phyloP scores from a whole-genome alignment of 1,140 invertebrate species.

The Monochamus saltuarius region DNA sequence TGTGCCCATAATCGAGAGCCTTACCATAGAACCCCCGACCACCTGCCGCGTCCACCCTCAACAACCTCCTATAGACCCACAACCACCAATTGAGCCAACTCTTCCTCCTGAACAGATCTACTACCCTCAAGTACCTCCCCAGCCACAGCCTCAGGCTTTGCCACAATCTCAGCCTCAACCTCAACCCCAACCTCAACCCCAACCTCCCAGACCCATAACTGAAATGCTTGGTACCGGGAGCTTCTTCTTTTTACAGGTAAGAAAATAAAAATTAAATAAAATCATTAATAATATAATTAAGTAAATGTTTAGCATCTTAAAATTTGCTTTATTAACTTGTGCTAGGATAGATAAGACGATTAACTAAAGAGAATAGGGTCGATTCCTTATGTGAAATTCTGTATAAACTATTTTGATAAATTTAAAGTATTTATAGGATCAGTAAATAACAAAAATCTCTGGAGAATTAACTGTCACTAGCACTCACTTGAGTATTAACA shows the following conservation, averaged over 20 bases:
- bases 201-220: constrained; percentile 60
- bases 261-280: not conserved
- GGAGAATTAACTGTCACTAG: too few species aligned
- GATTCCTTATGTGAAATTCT: too few species aligned
- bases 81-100: constrained; percentile 12
- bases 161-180: constrained; percentile 15
- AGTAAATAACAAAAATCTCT: too few species aligned
- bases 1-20: constrained; percentile 2
- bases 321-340: too few species aligned
- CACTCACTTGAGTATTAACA: too few species aligned
- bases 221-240: constrained; percentile 72
- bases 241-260: constrained; percentile 72
- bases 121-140: constrained; percentile 21
- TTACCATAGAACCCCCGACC: constrained; percentile 12
- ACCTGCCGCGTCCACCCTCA: constrained; percentile 3
- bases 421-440: too few species aligned
- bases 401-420: too few species aligned
- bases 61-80: constrained; percentile 11
- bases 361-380: too few species aligned
- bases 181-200: constrained; percentile 43
- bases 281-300: not conserved
- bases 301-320: too few species aligned
- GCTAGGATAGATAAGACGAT: too few species aligned
- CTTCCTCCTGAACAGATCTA: constrained; percentile 27
- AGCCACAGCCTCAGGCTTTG: constrained; percentile 20